These are phyloP conservation scores for Eufriesea mexicana DNA, from an alignment of 1,140 invertebrate species.

Conservation along the genomic window DNA sequence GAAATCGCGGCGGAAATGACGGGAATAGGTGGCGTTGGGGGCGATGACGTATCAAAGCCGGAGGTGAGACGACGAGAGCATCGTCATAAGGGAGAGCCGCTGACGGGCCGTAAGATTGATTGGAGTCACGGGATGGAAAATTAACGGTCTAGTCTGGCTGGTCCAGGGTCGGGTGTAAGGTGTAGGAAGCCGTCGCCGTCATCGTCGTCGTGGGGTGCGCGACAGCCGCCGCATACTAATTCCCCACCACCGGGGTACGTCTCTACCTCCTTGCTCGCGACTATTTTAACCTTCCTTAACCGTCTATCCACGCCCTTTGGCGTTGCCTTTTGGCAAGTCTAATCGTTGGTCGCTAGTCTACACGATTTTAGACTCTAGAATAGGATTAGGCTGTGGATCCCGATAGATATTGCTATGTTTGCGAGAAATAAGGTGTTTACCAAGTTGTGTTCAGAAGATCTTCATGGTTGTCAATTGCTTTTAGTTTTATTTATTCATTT, in stretches of 20 bases:
- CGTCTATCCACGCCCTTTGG: constrained; percentile 22
- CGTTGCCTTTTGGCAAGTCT: constrained; percentile 16
- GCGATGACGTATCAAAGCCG: constrained; percentile 56
- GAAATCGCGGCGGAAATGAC: constrained; percentile 59
- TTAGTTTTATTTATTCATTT: too few species aligned
- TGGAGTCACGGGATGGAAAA: constrained; percentile 81
- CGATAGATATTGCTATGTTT: too few species aligned
- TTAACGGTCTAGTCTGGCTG: constrained; percentile 77
- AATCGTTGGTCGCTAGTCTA: background rate
- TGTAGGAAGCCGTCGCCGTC: constrained; percentile 57
- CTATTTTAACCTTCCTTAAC: constrained; percentile 53
- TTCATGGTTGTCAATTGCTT: too few species aligned
- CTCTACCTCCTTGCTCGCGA: constrained; percentile 9
- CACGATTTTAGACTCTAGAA: too few species aligned
- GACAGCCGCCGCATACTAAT: constrained; percentile 80
- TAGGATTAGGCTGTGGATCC: too few species aligned
- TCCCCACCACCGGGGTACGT: constrained; percentile 44
- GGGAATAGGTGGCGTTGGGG: constrained; percentile 31
- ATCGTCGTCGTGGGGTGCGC: constrained; percentile 62
- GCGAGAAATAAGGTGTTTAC: too few species aligned
- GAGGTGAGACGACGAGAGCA: constrained; percentile 53
- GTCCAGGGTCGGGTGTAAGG: constrained; percentile 63
- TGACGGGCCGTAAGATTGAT: constrained; percentile 80
- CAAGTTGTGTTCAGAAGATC: too few species aligned
- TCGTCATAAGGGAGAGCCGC: constrained; percentile 67